Evolutionary conservation across 2,797 vertebrate species (phyloP).

Genomic region (Spondyliosoma cantharus): DNA sequence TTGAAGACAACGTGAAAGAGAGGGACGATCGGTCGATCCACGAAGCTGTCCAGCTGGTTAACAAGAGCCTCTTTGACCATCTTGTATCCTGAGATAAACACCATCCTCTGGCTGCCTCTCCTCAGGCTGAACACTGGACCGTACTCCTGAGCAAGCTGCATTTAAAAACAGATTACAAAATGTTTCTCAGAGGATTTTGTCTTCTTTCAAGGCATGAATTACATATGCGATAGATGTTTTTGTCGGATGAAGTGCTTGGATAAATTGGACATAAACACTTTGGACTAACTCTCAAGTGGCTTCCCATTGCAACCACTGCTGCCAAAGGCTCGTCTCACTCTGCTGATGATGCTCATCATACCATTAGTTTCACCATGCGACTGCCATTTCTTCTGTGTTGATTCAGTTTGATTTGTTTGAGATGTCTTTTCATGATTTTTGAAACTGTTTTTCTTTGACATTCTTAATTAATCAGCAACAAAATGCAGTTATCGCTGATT

Average conservation of each 20-base stretch:
- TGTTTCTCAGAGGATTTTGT: background rate
- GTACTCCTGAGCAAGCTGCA: slow-evolving; percentile 78
- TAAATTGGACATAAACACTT: background rate
- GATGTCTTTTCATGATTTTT: background rate
- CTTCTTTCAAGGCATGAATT: background rate
- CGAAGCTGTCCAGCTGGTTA: slow-evolving; percentile 79
- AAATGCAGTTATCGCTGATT: background rate
- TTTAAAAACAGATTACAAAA: background rate
- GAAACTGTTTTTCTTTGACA: background rate
- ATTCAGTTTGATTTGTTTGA: background rate
- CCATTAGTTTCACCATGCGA: background rate
- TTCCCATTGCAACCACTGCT: background rate
- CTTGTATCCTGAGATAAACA: slow-evolving; percentile 79
- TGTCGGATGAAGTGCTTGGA: background rate
- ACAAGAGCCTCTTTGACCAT: slow-evolving; percentile 84
- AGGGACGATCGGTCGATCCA: slow-evolving; percentile 77
- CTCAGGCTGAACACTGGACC: slow-evolving; percentile 83
- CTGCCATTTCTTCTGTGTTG: background rate
- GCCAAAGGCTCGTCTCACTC: background rate
- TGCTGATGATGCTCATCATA: background rate
- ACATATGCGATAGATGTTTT: background rate
- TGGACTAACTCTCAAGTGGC: background rate
- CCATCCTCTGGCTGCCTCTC: slow-evolving; percentile 72
- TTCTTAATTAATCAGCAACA: background rate
- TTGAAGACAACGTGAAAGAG: slow-evolving; percentile 61